A percentile compares a stretch with the other conserved stretches of the same genome.
Conservation (phyloP, 2,113 vertebrate species). For the Periophthalmodon schlosseri region DNA sequence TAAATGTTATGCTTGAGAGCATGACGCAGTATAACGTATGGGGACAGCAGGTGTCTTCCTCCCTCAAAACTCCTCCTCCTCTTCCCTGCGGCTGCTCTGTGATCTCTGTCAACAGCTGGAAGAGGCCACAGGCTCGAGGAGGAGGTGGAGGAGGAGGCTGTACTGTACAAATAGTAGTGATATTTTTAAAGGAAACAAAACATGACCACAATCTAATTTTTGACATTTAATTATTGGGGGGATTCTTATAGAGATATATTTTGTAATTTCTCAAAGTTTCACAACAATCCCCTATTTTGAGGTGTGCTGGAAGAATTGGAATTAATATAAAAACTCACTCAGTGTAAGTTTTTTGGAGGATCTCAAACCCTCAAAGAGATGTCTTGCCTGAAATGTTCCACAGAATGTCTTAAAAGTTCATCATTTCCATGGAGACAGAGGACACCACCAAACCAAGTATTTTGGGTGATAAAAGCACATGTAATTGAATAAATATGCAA, state of each 20-base stretch:
- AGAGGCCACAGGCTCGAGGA: conserved; percentile 16
- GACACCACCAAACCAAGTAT: too few relatives aligned
- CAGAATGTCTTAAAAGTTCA: too few relatives aligned
- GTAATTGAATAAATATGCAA: too few relatives aligned
- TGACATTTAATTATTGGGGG: neutral
- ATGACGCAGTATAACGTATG: neutral
- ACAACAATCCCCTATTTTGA: too few relatives aligned
- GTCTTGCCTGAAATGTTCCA: too few relatives aligned
- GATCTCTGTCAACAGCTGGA: conserved; percentile 60
- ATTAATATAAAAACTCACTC: too few relatives aligned
- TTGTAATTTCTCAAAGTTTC: too few relatives aligned
- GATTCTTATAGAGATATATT: neutral
- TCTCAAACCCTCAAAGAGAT: too few relatives aligned
- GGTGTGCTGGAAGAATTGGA: too few relatives aligned
- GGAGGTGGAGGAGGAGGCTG: conserved; percentile 21
- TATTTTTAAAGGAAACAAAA: conserved; percentile 18
- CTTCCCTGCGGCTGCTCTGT: conserved; percentile 24
- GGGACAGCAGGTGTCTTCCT: conserved; percentile 46
- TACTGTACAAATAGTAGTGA: conserved; percentile 11
- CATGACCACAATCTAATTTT: neutral
- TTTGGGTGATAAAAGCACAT: too few relatives aligned
- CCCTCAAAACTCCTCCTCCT: conserved; percentile 7
- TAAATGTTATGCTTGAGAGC: neutral
- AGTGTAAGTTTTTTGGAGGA: too few relatives aligned
- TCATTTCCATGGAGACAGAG: too few relatives aligned